Percentiles rank a stretch among this genome's conserved stretches.
Conservation (phyloP, 2,113 vertebrate species). For the Jacana jacana region DNA sequence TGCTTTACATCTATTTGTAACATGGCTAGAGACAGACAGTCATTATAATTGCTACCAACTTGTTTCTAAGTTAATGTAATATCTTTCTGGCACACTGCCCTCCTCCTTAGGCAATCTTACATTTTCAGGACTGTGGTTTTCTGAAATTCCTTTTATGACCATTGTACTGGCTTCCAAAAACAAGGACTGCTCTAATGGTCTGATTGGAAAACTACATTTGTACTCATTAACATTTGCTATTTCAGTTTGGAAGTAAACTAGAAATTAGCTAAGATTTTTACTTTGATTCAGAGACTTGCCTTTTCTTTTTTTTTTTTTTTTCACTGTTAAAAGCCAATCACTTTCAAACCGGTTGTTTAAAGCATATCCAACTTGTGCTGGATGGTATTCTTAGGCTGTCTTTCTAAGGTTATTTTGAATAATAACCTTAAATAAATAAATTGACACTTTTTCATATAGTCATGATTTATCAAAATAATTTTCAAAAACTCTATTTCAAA, state of each 20-base stretch:
- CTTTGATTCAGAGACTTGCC: neutral
- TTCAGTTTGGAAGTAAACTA: neutral
- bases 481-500: neutral
- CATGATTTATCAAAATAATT: neutral
- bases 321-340: neutral
- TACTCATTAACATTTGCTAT: neutral
- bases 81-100: neutral
- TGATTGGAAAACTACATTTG: neutral
- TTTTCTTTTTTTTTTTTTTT: too few relatives aligned
- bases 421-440: too few relatives aligned
- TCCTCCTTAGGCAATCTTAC: neutral
- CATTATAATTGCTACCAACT: neutral
- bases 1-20: rapidly evolving
- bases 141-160: neutral
- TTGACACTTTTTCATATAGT: neutral
- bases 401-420: neutral
- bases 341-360: neutral
- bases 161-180: neutral
- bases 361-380: neutral
- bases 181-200: neutral
- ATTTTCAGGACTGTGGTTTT: neutral
- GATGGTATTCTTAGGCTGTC: neutral
- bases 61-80: neutral
- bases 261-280: neutral
- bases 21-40: neutral